phyloP scores from a whole-genome alignment of 1,140 invertebrate species.

The Panagrolaimus sp. region DNA sequence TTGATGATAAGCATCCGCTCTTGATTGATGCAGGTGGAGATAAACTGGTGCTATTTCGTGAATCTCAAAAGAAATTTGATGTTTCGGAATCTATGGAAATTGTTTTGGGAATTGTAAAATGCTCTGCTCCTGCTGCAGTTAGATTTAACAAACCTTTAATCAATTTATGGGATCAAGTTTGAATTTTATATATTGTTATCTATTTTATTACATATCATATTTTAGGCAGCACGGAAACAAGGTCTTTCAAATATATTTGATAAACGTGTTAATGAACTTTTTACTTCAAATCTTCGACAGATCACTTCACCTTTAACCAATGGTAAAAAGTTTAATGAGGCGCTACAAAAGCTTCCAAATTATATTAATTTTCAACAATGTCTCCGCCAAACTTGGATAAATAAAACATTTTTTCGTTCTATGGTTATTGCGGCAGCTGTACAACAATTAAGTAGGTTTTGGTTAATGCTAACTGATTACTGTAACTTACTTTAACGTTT shows the following conservation, averaged over 20 bases:
- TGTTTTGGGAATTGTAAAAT: conserved; percentile 37
- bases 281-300: too few species aligned
- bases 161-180: conserved; percentile 42
- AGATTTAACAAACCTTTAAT: conserved; percentile 35
- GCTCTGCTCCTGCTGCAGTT: conserved; percentile 25
- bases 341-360: conserved; percentile 13
- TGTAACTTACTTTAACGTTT: too few species aligned
- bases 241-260: conserved; percentile 39
- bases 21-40: too few species aligned
- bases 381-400: conserved; percentile 39
- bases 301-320: conserved; percentile 23
- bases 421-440: conserved; percentile 33
- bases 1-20: background rate
- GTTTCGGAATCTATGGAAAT: too few species aligned
- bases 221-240: conserved; percentile 26
- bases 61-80: too few species aligned
- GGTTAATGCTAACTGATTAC: too few species aligned
- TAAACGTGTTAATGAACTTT: conserved; percentile 27
- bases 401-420: conserved; percentile 52
- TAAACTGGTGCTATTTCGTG: too few species aligned
- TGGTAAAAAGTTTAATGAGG: conserved; percentile 24
- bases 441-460: conserved; percentile 25
- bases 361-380: conserved; percentile 27
- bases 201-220: conserved; percentile 5
- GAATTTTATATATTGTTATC: too few species aligned